These are phyloP conservation scores for Fulmarus glacialis DNA, from an alignment of 2,113 vertebrate genomes.

Conservation along the genomic window DNA sequence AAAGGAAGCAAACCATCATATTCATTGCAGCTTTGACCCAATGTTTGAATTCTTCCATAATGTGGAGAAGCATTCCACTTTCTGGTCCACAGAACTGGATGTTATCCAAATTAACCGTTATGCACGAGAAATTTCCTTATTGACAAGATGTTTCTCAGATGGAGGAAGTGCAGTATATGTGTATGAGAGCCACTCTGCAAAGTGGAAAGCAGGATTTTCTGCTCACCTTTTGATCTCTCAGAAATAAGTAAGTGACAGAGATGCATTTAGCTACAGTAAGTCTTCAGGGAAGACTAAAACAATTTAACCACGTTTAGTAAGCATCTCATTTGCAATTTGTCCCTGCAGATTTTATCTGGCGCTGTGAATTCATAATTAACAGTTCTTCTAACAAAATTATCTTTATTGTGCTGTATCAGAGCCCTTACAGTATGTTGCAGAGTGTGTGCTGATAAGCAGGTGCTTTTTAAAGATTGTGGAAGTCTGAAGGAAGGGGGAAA, in stretches of 20 bases:
- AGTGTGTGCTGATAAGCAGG: neutral
- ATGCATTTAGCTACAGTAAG: neutral
- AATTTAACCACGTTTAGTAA: neutral
- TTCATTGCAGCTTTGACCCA: neutral
- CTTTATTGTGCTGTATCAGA: neutral
- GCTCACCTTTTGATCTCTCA: neutral
- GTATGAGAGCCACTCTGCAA: neutral
- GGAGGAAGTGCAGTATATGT: neutral
- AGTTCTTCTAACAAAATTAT: neutral
- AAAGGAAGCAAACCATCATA: neutral
- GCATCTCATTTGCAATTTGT: neutral
- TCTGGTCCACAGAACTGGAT: neutral
- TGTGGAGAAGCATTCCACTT: neutral
- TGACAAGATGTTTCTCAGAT: neutral
- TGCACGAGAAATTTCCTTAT: rapidly evolving
- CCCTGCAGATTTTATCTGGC: constrained; percentile 20
- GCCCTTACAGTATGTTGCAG: neutral
- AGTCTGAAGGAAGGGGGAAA: neutral
- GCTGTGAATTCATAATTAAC: neutral
- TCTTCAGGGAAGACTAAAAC: neutral
- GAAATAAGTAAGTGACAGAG: neutral
- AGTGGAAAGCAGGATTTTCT: neutral
- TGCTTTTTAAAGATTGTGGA: constrained; percentile 7
- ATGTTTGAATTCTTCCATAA: neutral
- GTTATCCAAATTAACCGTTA: neutral